Percentiles rank a stretch among this genome's conserved stretches.
Conservation (phyloP, 2,888 invertebrate species). For the Tricholauxania praeusta region DNA sequence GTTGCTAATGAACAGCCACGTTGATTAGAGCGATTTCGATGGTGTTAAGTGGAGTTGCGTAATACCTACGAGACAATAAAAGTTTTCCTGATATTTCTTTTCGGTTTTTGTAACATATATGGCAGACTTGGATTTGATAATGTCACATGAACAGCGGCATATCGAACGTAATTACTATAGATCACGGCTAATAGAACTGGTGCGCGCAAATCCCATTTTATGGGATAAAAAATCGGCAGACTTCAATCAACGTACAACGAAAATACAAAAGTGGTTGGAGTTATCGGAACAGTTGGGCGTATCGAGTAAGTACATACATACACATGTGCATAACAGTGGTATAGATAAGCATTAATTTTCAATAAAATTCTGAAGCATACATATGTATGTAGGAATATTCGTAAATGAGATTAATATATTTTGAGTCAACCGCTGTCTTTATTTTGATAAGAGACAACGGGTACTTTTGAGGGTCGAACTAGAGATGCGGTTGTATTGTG, state of each 20-base stretch:
- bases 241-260: constrained; percentile 44
- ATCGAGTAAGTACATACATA: constrained; percentile 38
- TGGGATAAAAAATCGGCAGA: constrained; percentile 47
- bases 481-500: no score
- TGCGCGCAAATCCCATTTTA: constrained; percentile 45
- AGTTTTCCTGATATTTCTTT: no score
- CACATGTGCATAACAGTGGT: not conserved
- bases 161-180: constrained; percentile 45
- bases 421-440: no score
- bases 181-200: constrained; percentile 42
- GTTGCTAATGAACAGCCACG: not conserved
- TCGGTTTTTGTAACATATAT: not conserved
- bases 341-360: not conserved
- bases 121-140: not conserved
- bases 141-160: not conserved
- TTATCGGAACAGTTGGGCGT: constrained; percentile 42
- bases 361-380: not conserved
- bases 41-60: not conserved
- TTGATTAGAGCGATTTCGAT: not conserved
- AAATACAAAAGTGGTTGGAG: constrained; percentile 45
- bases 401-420: no score
- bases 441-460: no score
- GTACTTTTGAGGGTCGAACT: no score
- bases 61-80: not conserved
- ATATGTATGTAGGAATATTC: no score